Base-by-base conservation (phyloP, 2,797 vertebrate genomes). In the Aulostomus chinensis region DNA sequence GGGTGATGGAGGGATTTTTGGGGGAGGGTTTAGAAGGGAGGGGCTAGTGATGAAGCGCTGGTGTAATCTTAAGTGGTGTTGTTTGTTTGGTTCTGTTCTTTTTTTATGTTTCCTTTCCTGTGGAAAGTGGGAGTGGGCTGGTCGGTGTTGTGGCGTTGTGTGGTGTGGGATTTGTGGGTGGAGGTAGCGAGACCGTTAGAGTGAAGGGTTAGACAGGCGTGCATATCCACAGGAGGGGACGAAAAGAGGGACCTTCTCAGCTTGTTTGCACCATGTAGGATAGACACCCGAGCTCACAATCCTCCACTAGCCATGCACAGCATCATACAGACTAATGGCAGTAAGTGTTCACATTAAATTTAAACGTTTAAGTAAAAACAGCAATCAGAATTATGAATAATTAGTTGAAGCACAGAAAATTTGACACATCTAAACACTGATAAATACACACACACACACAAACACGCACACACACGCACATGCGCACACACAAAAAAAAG, bases 191-290 rank as follows among this genome's bases (percentile, higher is more conserved):
- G 73, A 62, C 45, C 50, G 48, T 58, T 32, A 77, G 54, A 47
- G 24, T 13, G 20, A 49, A 14, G 33, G 64, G 40, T 53, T 17
- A 63, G 26, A 25, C 7, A 15, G 15, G 65, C 15, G 14, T 16
- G 47, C 18, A 35, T 56, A 76, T 92, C 90, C 89, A 88, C 90
- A 87, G 89, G 89, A 85, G 76, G 80, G 83, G 54, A 81, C 67
- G 86, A 88, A 68, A 73, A 59, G 89, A 90, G 85, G 78, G 85
- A 87, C 87, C 89, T 88, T 91, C 90, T 91, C 85, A 91, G 87
- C 76, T 86, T 79, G 77, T 90, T 91, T 91, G 91, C 86, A 81
- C 88, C 69, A 54, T 57, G 55, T 53, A 54, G 9, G 4, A 20
- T 9, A n/a, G 5, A 64, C 45, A 57, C 42, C 38, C 59, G 40